Conservation (phyloP, 1,140 invertebrate genomes). For the Drosophila pruinosa region DNA sequence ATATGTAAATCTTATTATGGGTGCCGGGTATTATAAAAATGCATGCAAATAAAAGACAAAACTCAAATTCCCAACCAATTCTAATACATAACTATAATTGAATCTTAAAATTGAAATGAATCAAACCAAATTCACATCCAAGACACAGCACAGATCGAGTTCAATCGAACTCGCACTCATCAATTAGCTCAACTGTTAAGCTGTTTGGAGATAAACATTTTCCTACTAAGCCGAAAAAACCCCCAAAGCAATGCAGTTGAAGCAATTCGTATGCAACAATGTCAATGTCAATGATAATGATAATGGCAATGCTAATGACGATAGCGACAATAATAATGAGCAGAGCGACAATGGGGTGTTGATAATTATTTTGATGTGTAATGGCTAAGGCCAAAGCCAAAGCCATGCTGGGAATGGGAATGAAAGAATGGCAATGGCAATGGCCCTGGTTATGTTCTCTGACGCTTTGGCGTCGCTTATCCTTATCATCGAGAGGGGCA, state of each 20-base stretch:
- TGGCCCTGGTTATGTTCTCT: slow-evolving; percentile 6
- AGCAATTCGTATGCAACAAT: slow-evolving; percentile 16
- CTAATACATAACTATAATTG: no score
- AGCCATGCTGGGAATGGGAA: background rate
- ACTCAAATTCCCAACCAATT: no score
- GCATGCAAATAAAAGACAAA: no score
- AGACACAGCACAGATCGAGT: no score
- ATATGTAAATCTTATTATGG: no score
- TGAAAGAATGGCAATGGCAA: slow-evolving; percentile 10
- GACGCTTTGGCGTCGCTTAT: slow-evolving; percentile 14
- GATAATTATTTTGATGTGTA: slow-evolving; percentile 33
- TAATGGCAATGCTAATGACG: background rate
- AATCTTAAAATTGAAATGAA: background rate
- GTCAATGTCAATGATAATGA: slow-evolving; percentile 6
- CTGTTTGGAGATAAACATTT: background rate
- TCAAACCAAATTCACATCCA: background rate
- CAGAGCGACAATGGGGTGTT: slow-evolving; percentile 18
- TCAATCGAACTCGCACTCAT: no score
- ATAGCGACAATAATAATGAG: slow-evolving; percentile 15
- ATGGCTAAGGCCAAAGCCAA: background rate
- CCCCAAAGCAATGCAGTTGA: background rate
- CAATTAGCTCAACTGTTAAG: background rate
- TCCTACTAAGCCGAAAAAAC: background rate
- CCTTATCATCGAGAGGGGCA: slow-evolving; percentile 17
- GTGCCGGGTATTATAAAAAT: no score